These are phyloP conservation scores for Argyresthia goedartella DNA, from an alignment of 2,888 invertebrate genomes.

Conservation along the genomic window DNA sequence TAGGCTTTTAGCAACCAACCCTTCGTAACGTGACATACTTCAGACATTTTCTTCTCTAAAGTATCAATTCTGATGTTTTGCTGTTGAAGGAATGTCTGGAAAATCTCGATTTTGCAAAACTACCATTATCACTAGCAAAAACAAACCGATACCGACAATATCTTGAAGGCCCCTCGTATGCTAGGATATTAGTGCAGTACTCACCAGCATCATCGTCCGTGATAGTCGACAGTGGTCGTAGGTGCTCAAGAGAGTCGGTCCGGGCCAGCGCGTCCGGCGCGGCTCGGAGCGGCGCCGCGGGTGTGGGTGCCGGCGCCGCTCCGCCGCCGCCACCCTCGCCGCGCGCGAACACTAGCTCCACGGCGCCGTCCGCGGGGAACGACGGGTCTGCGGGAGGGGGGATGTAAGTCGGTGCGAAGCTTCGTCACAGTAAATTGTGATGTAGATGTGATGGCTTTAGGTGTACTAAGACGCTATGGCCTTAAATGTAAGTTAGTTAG, in stretches of 20 bases:
- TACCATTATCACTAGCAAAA: too few species aligned
- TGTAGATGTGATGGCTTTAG: too few species aligned
- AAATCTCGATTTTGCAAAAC: too few species aligned
- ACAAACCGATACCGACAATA: too few species aligned
- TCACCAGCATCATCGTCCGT: constrained; percentile 59
- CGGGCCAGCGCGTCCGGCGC: constrained; percentile 81
- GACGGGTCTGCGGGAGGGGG: constrained; percentile 72
- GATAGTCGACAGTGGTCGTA: constrained; percentile 53
- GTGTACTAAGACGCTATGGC: too few species aligned
- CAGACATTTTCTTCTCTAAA: not conserved
- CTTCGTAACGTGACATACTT: not conserved
- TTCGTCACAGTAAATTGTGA: too few species aligned
- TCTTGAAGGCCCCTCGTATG: too few species aligned
- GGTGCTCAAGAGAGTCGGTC: constrained; percentile 82
- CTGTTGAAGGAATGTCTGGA: too few species aligned
- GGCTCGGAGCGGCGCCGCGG: constrained; percentile 77
- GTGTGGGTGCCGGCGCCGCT: constrained; percentile 78
- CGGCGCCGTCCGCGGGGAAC: constrained; percentile 87
- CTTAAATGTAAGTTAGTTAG: too few species aligned
- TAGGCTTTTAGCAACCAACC: not conserved
- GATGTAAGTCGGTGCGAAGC: not conserved
- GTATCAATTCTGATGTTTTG: not conserved
- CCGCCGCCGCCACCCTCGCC: constrained; percentile 53
- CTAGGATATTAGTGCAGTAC: too few species aligned
- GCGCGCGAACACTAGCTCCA: constrained; percentile 84